Base-by-base conservation (phyloP, 2,797 vertebrate genomes). In the Hybognathus amarus region DNA sequence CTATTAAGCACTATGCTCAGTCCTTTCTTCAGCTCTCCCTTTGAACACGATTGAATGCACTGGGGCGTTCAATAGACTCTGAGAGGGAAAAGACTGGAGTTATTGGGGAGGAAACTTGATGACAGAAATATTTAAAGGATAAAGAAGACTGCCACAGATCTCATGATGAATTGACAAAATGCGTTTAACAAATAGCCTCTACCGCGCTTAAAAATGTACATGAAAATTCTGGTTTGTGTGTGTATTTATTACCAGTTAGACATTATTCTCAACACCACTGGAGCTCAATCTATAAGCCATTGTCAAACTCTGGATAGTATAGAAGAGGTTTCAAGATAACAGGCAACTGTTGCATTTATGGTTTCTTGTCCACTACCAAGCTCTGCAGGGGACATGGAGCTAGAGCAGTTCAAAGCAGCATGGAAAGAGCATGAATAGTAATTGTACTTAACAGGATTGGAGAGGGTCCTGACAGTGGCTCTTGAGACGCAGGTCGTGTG, bases 1-100 rank as follows among this genome's bases (percentile, higher is more conserved):
- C 96, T 97, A 97, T 97, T 98, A 98, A 96, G 93, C 93, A 89
- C 90, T 92, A 92, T 91, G 90, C 92, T 91, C 80, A 81, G 66
- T 84, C 87, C 90, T 93, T 94, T 94, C 90, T 93, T 93, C 89
- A 88, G 84, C 63, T 5, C 71, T 87, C 70, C 85, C 91, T 93
- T 93, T 93, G 91, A 95, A 94, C 90, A 79, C 85, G 80, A 91
- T 80, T 91, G 87, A 93, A 93, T 91, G 89, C 84, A 90, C 87
- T 83, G 70, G 69, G 78, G 83, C 69, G 82, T 89, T 90, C 86
- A 89, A 83, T 89, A 90, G 89, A 84, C 88, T 90, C 70, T 24
- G 15, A 77, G 77, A 50, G 10, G 71, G 18, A 42, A 69, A 71
- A 56, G 52, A n/a, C 84, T n/a, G 59, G 42, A 59, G 59, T 73